Base-by-base conservation (phyloP, 1,140 invertebrate genomes). In the Armadillidium nasatum region DNA sequence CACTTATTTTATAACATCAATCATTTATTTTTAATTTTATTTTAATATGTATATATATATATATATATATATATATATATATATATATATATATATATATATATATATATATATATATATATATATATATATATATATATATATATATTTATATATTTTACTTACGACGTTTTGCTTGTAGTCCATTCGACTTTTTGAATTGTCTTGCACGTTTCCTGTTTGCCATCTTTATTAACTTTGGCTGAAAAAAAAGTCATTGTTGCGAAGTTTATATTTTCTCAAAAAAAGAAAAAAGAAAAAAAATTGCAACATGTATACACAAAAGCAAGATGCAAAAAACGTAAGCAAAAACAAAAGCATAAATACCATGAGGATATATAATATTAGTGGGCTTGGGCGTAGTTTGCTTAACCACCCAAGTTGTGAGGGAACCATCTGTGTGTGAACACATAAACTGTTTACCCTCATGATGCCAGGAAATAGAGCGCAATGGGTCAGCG, bases 361-460 rank as follows among this genome's bases (percentile, higher is more conserved):
- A 71, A 71, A 23, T 86, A 97, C 95, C 94, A 86, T 98, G 96
- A 68, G 96, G 96, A 87, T 92, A 92, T 54, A 92, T 91, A 79
- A 94, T 86, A 79, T 89, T 92, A 71, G 91, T 87, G 10, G 95
- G 93, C 85, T 94, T 94, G 43, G 88, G 84, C 69, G 89, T 87
- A 78, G 90, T 88, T 60, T 80, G 79, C 82, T 91, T 89, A 15
- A 92, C 87, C 82, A 89, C 91, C 96, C 96, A 99, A 44, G 94
- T 97, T 74, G 92, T 92, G 67, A 99, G 88, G 67, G 94, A 95
- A 70, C 97, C 97, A 87, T 99, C 96, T 11, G 89, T 90, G 85
- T 99, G 96, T 82, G 93, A 93, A 80, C 93, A 95, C 91, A 99
- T 95, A 85, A 99, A 97, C 86, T 96, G 94, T 87, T 97, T 96